Evolutionary conservation across 2,113 vertebrate genomes (phyloP), one percentile per base, ranked within the genome.

Genomic region (Stegostoma tigrinum): DNA sequence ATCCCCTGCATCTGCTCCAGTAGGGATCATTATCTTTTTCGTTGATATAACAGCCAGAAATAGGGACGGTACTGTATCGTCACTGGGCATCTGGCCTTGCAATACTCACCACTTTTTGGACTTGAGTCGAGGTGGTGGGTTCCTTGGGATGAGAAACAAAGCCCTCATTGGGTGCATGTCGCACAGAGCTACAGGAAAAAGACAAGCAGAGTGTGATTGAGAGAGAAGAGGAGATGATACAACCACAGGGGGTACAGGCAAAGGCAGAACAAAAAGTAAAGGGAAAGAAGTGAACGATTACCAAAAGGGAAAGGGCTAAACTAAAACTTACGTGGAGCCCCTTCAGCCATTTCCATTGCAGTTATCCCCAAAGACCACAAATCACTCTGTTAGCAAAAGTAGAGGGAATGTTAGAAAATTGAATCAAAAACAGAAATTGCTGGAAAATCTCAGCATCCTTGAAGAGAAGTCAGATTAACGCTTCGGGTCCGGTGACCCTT

Each of bases 161-260:
- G 99, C 99, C 97, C 99, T 98, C 99, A 99, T 99, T 8, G 99
- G 99, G 96, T 99, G 99, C 99, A 99, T 99, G 97, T 99, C 99
- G 96, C 99, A 99, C 96, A 99, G 98, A 94, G 99, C 99, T 99
- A 97, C 96, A 97, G 97, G 96, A 96, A 68, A 96, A 85, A 97
- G 96, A 95, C 80, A 96, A 45, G 97, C 93, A 19, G 42, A 34
- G 42, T 0, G 87, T 52, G 87, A 90, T 34, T 34, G 30, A 1
- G 23, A 23, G 52, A 27, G 87, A 30, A 61, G 87, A 30, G 55
- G 27, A 90, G 61, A 12, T n/a, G 17, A 0, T 38, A 38, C 14
- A 64, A 34, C n/a, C 30, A 24, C 5, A 24, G 45, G 6, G 48
- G 48, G 61, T 3, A 4, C 2, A 23, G 89, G 17, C 17, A 19